Evolutionary conservation across 2,797 vertebrate genomes (phyloP).

Genomic region (Leptatherina wallacei): DNA sequence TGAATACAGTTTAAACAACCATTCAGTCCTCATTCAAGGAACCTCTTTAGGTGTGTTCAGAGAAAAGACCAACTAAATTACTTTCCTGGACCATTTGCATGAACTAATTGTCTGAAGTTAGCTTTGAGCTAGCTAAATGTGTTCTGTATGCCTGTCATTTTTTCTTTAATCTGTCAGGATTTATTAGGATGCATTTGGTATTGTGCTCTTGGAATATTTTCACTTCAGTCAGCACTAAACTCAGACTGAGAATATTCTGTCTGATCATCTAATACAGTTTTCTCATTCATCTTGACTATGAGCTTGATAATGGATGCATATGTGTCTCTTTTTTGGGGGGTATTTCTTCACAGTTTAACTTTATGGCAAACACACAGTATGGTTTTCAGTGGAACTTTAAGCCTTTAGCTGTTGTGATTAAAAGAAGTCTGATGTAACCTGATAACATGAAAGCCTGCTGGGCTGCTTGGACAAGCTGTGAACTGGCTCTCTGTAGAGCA

Average conservation of each 20-base stretch:
- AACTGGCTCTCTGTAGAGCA: conserved; percentile 34
- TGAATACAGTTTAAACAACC: neutral
- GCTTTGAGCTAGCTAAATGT: too few relatives aligned
- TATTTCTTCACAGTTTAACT: neutral
- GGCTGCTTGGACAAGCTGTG: conserved; percentile 41
- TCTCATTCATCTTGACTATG: neutral
- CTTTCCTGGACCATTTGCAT: neutral
- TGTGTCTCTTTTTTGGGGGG: neutral
- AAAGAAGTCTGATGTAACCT: conserved; percentile 25
- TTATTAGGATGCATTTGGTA: neutral
- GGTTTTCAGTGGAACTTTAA: conserved; percentile 1
- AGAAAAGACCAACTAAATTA: neutral
- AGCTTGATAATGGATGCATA: neutral
- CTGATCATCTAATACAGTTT: neutral
- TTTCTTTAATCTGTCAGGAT: neutral
- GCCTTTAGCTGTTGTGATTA: conserved; percentile 6
- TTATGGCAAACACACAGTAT: neutral
- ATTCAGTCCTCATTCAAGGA: neutral
- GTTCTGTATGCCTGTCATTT: neutral
- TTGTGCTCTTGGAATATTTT: neutral
- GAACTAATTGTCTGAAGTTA: neutral
- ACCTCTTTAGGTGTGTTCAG: conserved; percentile 16
- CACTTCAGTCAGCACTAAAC: neutral
- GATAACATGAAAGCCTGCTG: conserved; percentile 34
- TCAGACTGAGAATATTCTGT: neutral